Conservation (phyloP, 2,888 invertebrate species). For the Leptogaster cylindrica region DNA sequence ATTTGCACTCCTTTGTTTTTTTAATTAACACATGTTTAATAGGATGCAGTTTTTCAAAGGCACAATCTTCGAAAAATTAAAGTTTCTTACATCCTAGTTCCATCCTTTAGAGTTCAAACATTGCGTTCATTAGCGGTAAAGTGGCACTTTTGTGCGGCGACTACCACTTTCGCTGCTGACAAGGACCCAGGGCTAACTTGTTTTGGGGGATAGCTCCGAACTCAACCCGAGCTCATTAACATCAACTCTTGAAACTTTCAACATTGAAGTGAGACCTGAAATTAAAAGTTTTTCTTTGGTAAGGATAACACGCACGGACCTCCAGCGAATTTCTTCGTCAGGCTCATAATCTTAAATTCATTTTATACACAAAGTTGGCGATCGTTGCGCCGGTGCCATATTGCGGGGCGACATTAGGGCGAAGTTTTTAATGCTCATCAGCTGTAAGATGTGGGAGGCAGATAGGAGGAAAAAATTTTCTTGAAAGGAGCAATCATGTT, state of each 20-base stretch:
- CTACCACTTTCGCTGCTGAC: not conserved
- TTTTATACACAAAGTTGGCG: conserved; percentile 35
- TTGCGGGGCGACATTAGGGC: conserved; percentile 29
- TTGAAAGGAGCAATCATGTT: not conserved
- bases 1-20: conserved; percentile 4
- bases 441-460: conserved; percentile 6
- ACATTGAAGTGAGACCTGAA: conserved; percentile 31
- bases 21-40: conserved; percentile 34
- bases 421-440: conserved; percentile 32
- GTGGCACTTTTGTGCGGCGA: conserved; percentile 25
- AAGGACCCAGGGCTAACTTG: not conserved
- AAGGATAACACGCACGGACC: conserved; percentile 6
- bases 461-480: conserved; percentile 6
- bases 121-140: conserved; percentile 35
- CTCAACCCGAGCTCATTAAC: conserved; percentile 33
- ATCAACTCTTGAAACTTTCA: conserved; percentile 36
- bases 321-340: conserved; percentile 5
- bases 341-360: conserved; percentile 31
- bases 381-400: conserved; percentile 18
- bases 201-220: conserved; percentile 33
- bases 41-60: conserved; percentile 7
- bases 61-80: conserved; percentile 32
- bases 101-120: conserved; percentile 11
- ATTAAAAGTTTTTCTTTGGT: conserved; percentile 18
- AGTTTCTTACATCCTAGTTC: conserved; percentile 1